These are phyloP conservation scores for Eueremaeus valkanovi DNA, from an alignment of 2,888 invertebrate species.

Conservation along the genomic window DNA sequence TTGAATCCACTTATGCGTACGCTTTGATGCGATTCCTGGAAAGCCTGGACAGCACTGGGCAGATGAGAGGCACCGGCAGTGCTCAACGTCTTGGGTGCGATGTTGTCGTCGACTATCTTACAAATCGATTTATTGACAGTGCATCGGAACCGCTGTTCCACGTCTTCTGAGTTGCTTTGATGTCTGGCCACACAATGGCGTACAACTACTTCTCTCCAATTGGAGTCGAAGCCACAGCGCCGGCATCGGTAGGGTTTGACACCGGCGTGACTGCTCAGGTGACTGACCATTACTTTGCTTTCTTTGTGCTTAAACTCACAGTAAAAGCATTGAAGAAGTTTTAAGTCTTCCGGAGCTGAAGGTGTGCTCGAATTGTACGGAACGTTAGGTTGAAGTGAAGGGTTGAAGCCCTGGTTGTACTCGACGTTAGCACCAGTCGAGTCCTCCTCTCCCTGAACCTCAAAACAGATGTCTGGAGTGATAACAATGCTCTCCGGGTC, in stretches of 20 bases:
- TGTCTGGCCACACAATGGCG: conserved; percentile 50
- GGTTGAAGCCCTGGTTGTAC: conserved; percentile 24
- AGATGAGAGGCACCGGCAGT: not conserved
- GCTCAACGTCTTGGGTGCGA: not conserved
- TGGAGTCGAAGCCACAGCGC: conserved; percentile 52
- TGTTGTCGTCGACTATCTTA: conserved; percentile 36
- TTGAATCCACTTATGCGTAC: conserved; percentile 32
- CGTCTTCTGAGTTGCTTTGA: conserved; percentile 43
- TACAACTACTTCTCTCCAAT: conserved; percentile 53
- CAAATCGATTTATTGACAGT: conserved; percentile 39
- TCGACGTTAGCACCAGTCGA: not conserved
- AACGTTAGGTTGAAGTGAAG: conserved; percentile 33
- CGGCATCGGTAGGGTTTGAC: conserved; percentile 47
- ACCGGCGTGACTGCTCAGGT: conserved; percentile 46
- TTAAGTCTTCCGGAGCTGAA: conserved; percentile 28
- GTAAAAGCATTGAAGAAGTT: conserved; percentile 45
- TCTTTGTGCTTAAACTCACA: conserved; percentile 46
- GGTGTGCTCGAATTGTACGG: conserved; percentile 20
- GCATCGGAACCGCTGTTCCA: conserved; percentile 45
- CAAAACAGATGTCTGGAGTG: conserved; percentile 44
- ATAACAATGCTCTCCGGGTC: conserved; percentile 45
- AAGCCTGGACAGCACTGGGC: conserved; percentile 17
- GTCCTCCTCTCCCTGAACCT: conserved; percentile 34
- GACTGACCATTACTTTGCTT: conserved; percentile 46
- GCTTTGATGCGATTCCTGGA: conserved; percentile 20